Evolutionary conservation across 2,888 invertebrate genomes (phyloP).

Genomic region (Hydropsyche betteni): DNA sequence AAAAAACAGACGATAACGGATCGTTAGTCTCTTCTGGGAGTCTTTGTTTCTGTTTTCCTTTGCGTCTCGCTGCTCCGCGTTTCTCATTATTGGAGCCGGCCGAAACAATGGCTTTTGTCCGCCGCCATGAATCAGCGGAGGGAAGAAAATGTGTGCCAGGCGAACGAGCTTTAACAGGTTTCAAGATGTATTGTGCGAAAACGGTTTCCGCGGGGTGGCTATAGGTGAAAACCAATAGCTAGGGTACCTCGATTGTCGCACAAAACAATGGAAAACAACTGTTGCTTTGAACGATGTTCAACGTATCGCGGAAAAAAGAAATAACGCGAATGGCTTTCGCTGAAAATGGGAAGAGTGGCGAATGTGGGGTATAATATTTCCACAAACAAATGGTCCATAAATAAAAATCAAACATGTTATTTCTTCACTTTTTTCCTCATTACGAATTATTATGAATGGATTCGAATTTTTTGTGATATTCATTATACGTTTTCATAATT

Average conservation of each 20-base stretch:
- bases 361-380: background rate
- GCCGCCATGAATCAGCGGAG: background rate
- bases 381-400: too few relatives aligned
- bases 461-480: too few relatives aligned
- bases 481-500: too few relatives aligned
- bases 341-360: slow-evolving; percentile 28
- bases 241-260: slow-evolving; percentile 28
- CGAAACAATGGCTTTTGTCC: slow-evolving; percentile 5
- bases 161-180: slow-evolving; percentile 28
- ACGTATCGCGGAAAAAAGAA: slow-evolving; percentile 18
- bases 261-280: slow-evolving; percentile 30
- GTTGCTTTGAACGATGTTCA: slow-evolving; percentile 28
- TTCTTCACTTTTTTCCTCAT: too few relatives aligned
- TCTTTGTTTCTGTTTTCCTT: slow-evolving; percentile 32
- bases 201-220: slow-evolving; percentile 8
- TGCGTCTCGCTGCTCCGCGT: slow-evolving; percentile 23
- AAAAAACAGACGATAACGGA: slow-evolving; percentile 13
- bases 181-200: slow-evolving; percentile 31
- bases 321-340: background rate
- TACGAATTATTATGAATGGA: too few relatives aligned
- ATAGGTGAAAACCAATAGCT: slow-evolving; percentile 26
- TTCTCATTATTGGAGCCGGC: slow-evolving; percentile 17
- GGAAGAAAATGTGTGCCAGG: slow-evolving; percentile 32
- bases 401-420: too few relatives aligned
- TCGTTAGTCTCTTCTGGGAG: slow-evolving; percentile 27